Percentiles rank a stretch among this genome's conserved stretches.
These are phyloP conservation scores for Lontra canadensis DNA, from an alignment of 2,113 vertebrate species.

Conservation along the genomic window DNA sequence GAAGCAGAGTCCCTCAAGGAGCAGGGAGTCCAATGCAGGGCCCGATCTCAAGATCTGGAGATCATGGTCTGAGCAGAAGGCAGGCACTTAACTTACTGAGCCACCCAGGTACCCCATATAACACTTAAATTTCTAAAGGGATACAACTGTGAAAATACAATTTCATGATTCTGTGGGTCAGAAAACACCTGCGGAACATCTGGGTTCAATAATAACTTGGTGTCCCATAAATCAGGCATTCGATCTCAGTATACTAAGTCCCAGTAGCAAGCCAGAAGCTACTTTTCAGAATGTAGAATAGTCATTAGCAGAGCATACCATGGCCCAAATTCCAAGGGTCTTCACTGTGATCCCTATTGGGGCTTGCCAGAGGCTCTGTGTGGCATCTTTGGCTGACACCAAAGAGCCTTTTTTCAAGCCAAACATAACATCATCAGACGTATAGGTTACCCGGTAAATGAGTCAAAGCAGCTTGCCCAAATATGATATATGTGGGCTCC, in stretches of 20 bases:
- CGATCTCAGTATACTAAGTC: background rate
- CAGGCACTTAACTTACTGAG: background rate
- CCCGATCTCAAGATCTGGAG: background rate
- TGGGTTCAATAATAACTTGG: background rate
- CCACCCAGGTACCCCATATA: background rate
- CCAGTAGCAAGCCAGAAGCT: background rate
- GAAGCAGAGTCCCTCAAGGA: background rate
- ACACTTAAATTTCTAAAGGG: background rate
- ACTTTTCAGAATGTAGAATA: background rate
- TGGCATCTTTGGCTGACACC: background rate
- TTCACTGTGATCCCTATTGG: background rate
- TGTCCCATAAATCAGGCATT: background rate
- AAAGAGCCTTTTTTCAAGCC: background rate
- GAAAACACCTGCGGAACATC: background rate
- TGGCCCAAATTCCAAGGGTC: background rate
- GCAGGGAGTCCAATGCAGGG: background rate
- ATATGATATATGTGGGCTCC: background rate
- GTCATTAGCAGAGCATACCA: background rate
- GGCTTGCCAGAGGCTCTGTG: background rate
- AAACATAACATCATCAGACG: background rate
- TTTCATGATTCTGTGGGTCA: background rate
- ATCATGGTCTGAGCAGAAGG: background rate
- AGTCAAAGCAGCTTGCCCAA: background rate
- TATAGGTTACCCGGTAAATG: background rate
- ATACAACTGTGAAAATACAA: background rate